Percentiles rank a stretch among this genome's conserved stretches.
Evolutionary conservation across 2,888 invertebrate genomes (phyloP).

Genomic region (Drosophila falleni): DNA sequence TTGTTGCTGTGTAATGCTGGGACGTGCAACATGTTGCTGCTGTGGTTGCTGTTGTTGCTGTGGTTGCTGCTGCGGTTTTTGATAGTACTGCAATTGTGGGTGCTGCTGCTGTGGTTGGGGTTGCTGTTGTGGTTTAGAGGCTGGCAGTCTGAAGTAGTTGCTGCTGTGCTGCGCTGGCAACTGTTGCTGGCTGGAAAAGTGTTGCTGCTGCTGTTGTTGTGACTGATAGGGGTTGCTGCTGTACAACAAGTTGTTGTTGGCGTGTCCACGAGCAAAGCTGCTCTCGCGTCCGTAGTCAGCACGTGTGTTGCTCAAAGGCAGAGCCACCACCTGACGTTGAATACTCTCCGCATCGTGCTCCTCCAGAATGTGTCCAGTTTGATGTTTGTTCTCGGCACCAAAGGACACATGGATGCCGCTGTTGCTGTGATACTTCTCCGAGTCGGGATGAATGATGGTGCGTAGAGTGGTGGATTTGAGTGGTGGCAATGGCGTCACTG

Average conservation of each 20-base stretch:
- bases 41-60: slow-evolving; percentile 43
- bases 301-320: slow-evolving; percentile 80
- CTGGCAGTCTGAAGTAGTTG: slow-evolving; percentile 47
- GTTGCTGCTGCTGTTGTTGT: slow-evolving; percentile 53
- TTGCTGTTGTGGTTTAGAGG: slow-evolving; percentile 23
- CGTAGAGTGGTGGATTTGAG: slow-evolving; percentile 91
- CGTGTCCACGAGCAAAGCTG: slow-evolving; percentile 60
- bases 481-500: slow-evolving; percentile 86
- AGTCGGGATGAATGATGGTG: slow-evolving; percentile 94
- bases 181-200: slow-evolving; percentile 66
- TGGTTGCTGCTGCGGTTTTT: slow-evolving; percentile 23
- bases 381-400: slow-evolving; percentile 88
- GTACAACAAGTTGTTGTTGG: slow-evolving; percentile 66
- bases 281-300: slow-evolving; percentile 74
- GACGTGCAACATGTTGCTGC: slow-evolving; percentile 57
- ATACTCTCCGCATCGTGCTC: slow-evolving; percentile 88
- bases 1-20: slow-evolving; percentile 63
- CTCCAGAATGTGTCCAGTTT: slow-evolving; percentile 85
- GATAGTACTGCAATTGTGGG: slow-evolving; percentile 21
- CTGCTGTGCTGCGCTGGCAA: slow-evolving; percentile 64
- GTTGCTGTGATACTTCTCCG: slow-evolving; percentile 92
- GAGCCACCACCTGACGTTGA: slow-evolving; percentile 88
- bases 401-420: slow-evolving; percentile 94
- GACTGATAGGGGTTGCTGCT: slow-evolving; percentile 27
- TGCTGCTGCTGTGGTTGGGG: slow-evolving; percentile 37